Conservation (phyloP, 1,140 invertebrate genomes). For the Drosophila arizonae region DNA sequence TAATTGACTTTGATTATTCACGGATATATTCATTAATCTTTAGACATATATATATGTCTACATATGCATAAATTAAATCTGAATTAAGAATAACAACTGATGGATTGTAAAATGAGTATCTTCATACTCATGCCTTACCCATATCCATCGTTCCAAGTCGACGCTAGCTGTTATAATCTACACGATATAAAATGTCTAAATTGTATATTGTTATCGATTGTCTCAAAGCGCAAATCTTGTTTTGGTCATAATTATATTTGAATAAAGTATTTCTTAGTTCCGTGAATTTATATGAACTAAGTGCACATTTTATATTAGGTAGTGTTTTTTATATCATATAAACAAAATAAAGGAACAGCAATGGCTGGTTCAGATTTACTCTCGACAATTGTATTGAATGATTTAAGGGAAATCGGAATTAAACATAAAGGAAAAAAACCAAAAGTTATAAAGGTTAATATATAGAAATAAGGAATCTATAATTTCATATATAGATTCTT, state of each 20-base stretch:
- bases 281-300: not conserved
- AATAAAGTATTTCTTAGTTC: not conserved
- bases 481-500: slow-evolving; percentile 69
- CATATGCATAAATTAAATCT: too few species aligned
- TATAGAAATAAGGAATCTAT: too few species aligned
- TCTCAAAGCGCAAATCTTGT: not conserved
- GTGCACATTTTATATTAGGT: not conserved
- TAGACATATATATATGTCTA: too few species aligned
- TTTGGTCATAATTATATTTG: not conserved
- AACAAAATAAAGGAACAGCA: not conserved
- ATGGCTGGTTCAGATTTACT: slow-evolving; percentile 30
- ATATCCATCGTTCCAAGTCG: not conserved
- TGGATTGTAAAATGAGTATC: too few species aligned
- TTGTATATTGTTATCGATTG: not conserved
- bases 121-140: too few species aligned
- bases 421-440: slow-evolving; percentile 45
- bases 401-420: slow-evolving; percentile 46
- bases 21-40: too few species aligned
- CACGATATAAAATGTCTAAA: too few species aligned
- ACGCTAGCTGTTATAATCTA: not conserved
- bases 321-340: not conserved
- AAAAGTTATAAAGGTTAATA: slow-evolving; percentile 24
- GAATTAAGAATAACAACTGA: too few species aligned
- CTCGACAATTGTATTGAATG: slow-evolving; percentile 34
- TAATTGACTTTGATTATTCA: too few species aligned